Conservation (phyloP, 2,797 vertebrate genomes). For the Otolemur crassicaudatus region DNA sequence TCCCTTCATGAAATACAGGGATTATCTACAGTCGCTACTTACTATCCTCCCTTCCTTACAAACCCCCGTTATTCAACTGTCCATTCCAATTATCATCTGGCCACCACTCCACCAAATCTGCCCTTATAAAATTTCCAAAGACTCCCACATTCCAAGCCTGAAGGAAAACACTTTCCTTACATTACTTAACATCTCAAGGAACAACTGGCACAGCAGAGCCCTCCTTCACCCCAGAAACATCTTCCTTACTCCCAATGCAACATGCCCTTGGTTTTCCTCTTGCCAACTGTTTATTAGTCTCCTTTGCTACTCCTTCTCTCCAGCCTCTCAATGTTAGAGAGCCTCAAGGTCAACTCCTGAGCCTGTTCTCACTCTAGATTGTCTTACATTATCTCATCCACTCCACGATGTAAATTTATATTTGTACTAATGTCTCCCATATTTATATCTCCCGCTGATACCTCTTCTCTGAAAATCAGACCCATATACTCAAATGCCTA, state of each 20-base stretch:
- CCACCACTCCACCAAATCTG: neutral
- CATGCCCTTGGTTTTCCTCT: neutral
- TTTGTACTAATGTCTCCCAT: neutral
- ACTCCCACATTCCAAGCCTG: neutral
- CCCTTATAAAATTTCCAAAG: neutral
- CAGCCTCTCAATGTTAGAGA: neutral
- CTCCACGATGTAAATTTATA: neutral
- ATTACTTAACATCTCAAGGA: neutral
- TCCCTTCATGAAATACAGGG: neutral
- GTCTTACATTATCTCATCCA: slow-evolving; percentile 45
- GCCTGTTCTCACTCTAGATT: neutral
- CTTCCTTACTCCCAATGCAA: neutral
- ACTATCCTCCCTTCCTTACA: neutral
- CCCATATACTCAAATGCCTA: neutral
- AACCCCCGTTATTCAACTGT: neutral
- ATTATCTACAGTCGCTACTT: neutral
- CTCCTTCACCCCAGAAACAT: neutral
- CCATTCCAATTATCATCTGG: neutral
- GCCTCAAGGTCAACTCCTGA: neutral
- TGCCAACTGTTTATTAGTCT: neutral
- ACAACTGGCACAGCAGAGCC: neutral
- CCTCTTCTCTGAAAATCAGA: neutral
- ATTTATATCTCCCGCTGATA: neutral
- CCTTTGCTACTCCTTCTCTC: slow-evolving; percentile 6
- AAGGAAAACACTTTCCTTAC: neutral